Percentiles rank a stretch among this genome's conserved stretches.
These are phyloP conservation scores for Gobio gobio DNA, from an alignment of 2,113 vertebrate species.

Conservation along the genomic window DNA sequence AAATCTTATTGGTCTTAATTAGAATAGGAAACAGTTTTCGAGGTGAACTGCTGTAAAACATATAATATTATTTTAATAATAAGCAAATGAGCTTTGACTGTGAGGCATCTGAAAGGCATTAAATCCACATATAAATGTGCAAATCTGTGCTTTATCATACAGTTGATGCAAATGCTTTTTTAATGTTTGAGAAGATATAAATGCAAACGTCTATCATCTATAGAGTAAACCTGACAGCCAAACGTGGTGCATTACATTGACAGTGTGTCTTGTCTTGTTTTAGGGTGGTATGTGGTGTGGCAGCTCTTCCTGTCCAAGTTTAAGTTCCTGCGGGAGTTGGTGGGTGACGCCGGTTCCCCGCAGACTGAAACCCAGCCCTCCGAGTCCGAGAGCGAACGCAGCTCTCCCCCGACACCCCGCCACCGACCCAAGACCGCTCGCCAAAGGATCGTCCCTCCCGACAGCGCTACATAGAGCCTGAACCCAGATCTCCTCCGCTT, in stretches of 20 bases:
- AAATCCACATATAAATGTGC: background rate
- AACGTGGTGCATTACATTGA: background rate
- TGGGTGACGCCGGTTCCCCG: constrained; percentile 90
- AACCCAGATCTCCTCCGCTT: background rate
- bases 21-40: too few relatives aligned
- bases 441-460: constrained; percentile 78
- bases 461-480: constrained; percentile 73
- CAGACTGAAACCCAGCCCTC: constrained; percentile 84
- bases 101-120: background rate
- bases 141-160: background rate
- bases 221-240: background rate
- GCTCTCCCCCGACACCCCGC: constrained; percentile 69
- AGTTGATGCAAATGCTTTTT: too few relatives aligned
- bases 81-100: too few relatives aligned
- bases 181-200: background rate
- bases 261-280: background rate
- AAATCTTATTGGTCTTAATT: too few relatives aligned
- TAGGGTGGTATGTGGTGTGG: constrained; percentile 99
- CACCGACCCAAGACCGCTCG: constrained; percentile 80
- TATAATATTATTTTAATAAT: too few relatives aligned
- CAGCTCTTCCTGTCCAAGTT: constrained; percentile 98
- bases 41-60: too few relatives aligned
- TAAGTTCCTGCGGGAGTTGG: constrained; percentile 94
- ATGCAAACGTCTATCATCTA: background rate
- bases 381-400: constrained; percentile 80